phyloP scores from a whole-genome alignment of 2,888 invertebrate species.

The Drosophila differens region DNA sequence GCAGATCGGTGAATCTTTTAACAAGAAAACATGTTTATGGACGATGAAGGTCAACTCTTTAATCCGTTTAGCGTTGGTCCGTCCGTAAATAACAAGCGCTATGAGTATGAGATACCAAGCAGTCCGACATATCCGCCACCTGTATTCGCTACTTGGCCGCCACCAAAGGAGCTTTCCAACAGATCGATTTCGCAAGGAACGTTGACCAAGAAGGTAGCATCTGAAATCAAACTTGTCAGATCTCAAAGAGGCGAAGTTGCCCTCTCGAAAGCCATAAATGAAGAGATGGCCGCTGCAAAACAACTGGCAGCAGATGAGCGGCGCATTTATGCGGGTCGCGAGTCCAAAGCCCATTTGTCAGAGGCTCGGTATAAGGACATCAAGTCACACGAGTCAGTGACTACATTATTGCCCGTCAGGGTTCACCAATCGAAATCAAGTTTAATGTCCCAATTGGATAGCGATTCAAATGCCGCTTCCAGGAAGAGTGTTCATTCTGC shows the following conservation, averaged over 20 bases:
- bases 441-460: background rate
- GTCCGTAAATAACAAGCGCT: constrained; percentile 4
- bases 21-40: constrained; percentile 43
- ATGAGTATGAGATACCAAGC: constrained; percentile 44
- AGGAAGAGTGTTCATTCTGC: background rate
- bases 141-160: constrained; percentile 42
- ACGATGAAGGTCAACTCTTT: constrained; percentile 43
- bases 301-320: constrained; percentile 2
- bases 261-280: constrained; percentile 62
- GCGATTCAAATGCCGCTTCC: background rate
- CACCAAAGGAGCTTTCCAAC: constrained; percentile 31
- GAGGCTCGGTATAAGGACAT: background rate
- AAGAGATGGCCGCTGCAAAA: constrained; percentile 64
- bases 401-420: constrained; percentile 42
- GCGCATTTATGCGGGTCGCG: constrained; percentile 50
- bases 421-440: constrained; percentile 29
- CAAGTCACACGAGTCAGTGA: constrained; percentile 7
- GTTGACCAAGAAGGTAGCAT: constrained; percentile 1
- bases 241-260: constrained; percentile 50
- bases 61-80: constrained; percentile 62
- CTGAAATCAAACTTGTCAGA: background rate
- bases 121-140: constrained; percentile 57
- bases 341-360: background rate
- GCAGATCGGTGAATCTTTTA: background rate
- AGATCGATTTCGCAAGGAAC: constrained; percentile 38